phyloP scores from a whole-genome alignment of 2,888 invertebrate genomes.

The Pecten maximus region DNA sequence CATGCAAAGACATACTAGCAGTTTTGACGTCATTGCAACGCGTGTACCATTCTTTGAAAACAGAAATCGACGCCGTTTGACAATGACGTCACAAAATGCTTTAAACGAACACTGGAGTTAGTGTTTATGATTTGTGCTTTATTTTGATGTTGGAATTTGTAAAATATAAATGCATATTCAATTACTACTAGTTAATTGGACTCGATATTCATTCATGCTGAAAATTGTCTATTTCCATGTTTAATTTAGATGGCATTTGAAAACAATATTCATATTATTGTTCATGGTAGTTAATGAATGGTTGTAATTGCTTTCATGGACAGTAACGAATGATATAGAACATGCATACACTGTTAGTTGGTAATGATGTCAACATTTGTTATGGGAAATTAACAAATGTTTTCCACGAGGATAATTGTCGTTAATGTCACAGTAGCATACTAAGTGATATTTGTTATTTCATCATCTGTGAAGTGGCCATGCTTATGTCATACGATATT shows the following conservation, averaged over 20 bases:
- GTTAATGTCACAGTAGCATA: too few relatives aligned
- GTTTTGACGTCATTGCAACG: too few relatives aligned
- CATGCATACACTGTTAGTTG: neutral
- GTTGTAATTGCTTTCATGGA: neutral
- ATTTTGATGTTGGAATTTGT: too few relatives aligned
- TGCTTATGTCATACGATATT: neutral
- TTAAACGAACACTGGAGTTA: too few relatives aligned
- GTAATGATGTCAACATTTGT: neutral
- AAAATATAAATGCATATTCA: too few relatives aligned
- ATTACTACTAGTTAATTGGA: neutral
- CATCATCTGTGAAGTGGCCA: conserved; percentile 39
- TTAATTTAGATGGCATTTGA: neutral
- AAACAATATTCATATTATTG: neutral
- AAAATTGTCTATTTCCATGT: neutral
- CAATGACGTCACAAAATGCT: too few relatives aligned
- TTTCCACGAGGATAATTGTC: too few relatives aligned
- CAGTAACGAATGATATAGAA: neutral
- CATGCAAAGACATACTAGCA: too few relatives aligned
- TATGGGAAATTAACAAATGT: neutral
- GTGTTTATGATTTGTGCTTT: too few relatives aligned
- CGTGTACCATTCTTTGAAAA: too few relatives aligned
- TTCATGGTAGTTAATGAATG: neutral
- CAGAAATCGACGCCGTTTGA: too few relatives aligned
- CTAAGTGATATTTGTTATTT: neutral
- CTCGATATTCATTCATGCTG: neutral